Conservation (phyloP, 37 sponge, comb jelly and placozoan genomes). For the Oopsacas minuta region DNA sequence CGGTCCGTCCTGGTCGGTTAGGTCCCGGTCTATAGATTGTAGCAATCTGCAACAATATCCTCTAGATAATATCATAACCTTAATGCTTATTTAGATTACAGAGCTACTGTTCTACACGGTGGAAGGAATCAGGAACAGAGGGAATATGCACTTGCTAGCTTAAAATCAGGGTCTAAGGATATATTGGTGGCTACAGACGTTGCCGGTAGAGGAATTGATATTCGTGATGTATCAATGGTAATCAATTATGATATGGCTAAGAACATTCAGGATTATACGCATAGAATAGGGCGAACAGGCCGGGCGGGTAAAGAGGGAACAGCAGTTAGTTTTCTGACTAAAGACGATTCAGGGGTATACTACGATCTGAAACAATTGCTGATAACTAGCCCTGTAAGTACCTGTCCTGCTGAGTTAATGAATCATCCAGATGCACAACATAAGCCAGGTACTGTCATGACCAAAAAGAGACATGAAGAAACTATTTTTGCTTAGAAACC, state of each 20-base stretch:
- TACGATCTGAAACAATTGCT: constrained; percentile 85
- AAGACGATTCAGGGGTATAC: constrained; percentile 85
- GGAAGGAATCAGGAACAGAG: constrained; percentile 94
- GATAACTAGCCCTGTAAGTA: constrained; percentile 60
- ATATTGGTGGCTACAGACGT: constrained; percentile 98
- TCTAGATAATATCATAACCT: no score
- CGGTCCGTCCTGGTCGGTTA: no score
- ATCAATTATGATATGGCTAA: constrained; percentile 99
- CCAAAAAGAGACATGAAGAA: constrained; percentile 77
- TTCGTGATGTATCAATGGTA: constrained; percentile 86
- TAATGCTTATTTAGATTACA: constrained; percentile 2
- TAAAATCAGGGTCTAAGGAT: constrained; percentile 87
- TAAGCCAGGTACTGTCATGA: constrained; percentile 78
- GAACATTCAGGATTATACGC: constrained; percentile 88
- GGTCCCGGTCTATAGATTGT: no score
- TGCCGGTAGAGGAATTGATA: constrained; percentile 95
- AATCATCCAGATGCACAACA: constrained; percentile 94
- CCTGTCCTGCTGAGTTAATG: constrained; percentile 75
- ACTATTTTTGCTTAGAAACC: constrained; percentile 34
- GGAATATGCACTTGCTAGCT: constrained; percentile 75
- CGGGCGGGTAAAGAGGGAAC: constrained; percentile 90
- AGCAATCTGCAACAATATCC: no score
- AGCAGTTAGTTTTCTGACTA: constrained; percentile 82
- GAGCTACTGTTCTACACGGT: constrained; percentile 82
- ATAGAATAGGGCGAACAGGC: constrained; percentile 88